Conservation (phyloP, 2,797 vertebrate species). For the Steatocranus sp. region DNA sequence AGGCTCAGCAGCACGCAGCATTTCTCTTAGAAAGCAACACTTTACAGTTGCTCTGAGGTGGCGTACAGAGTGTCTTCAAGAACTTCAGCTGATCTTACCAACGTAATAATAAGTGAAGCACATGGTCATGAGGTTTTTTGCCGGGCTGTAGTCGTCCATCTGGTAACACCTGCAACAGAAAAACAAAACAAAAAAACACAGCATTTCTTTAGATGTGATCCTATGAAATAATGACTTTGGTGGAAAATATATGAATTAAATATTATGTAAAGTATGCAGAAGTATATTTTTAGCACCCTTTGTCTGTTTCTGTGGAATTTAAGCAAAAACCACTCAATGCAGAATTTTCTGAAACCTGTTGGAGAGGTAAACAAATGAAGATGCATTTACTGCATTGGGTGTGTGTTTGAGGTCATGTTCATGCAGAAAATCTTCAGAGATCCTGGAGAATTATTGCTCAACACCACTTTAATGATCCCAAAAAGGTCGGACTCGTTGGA, state of each 20-base stretch:
- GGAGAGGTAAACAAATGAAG: not conserved
- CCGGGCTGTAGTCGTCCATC: conserved; percentile 96
- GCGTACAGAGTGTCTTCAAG: rapidly evolving
- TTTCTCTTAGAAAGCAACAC: not conserved
- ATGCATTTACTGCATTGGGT: rapidly evolving
- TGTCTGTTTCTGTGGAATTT: not conserved
- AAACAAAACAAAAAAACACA: not conserved
- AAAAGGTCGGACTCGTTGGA: rapidly evolving
- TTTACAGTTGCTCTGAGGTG: not conserved
- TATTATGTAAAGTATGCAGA: not conserved
- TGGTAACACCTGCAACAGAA: conserved; percentile 85
- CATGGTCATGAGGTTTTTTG: conserved; percentile 99
- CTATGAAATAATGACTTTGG: rapidly evolving
- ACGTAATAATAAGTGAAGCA: conserved; percentile 95
- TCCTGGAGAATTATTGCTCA: not conserved
- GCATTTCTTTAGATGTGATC: not conserved
- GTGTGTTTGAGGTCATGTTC: not conserved
- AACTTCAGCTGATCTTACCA: conserved; percentile 73
- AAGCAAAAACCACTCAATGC: not conserved
- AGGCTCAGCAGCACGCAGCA: not conserved
- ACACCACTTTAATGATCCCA: not conserved
- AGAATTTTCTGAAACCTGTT: not conserved
- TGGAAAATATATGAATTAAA: not conserved
- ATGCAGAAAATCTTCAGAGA: rapidly evolving
- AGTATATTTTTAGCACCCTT: not conserved